phyloP scores from a whole-genome alignment of 2,113 vertebrate species.

The Rhinolophus ferrumequinum region DNA sequence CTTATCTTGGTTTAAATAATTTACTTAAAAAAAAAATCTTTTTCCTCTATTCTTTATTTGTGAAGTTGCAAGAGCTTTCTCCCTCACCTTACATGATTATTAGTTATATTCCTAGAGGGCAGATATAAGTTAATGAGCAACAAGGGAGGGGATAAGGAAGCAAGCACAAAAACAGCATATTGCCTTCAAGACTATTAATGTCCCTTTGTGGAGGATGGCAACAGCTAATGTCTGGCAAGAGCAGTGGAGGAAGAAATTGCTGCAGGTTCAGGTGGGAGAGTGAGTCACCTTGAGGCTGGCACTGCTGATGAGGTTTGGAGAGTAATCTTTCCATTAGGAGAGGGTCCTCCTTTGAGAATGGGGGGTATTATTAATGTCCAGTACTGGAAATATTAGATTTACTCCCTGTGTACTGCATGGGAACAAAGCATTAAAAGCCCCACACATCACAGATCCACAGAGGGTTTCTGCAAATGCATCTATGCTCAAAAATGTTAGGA shows the following conservation, averaged over 20 bases:
- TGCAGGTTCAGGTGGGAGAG: constrained; percentile 79
- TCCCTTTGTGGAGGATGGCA: constrained; percentile 79
- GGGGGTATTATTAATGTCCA: constrained; percentile 73
- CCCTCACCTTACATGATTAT: constrained; percentile 69
- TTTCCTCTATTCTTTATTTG: constrained; percentile 21
- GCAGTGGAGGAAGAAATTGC: constrained; percentile 83
- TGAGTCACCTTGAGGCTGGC: constrained; percentile 80
- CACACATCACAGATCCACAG: constrained; percentile 47
- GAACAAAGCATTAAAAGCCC: constrained; percentile 49
- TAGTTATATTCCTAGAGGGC: constrained; percentile 73
- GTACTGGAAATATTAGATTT: constrained; percentile 75
- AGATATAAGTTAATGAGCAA: constrained; percentile 81
- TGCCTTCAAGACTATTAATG: constrained; percentile 82
- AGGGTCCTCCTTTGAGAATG: constrained; percentile 73
- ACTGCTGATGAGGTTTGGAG: constrained; percentile 74
- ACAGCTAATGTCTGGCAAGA: constrained; percentile 82
- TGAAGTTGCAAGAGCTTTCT: constrained; percentile 62
- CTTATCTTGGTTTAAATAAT: constrained; percentile 62
- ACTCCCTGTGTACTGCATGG: constrained; percentile 61
- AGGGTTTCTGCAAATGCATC: constrained; percentile 47
- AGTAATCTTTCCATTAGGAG: constrained; percentile 80
- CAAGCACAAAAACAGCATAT: constrained; percentile 78
- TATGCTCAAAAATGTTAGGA: constrained; percentile 28
- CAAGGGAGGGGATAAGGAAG: constrained; percentile 73
- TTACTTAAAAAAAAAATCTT: constrained; percentile 32